Evolutionary conservation across 1,140 invertebrate species (phyloP).

Genomic region (Heliconius hewitsoni): DNA sequence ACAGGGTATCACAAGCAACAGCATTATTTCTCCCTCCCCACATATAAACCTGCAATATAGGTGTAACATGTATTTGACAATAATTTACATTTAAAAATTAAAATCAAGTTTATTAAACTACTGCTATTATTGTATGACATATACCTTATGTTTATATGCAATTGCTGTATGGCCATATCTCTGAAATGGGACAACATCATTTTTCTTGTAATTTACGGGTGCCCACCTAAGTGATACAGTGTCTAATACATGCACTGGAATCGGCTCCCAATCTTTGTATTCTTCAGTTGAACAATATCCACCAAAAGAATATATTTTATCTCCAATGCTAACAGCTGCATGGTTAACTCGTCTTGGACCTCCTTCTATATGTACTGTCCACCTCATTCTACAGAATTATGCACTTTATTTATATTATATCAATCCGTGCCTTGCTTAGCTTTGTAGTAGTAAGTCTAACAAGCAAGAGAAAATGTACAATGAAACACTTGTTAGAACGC

Average conservation of each 20-base stretch:
- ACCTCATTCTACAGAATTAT: constrained; percentile 71
- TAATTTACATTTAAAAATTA: background rate
- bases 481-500: background rate
- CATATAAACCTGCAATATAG: constrained; percentile 83
- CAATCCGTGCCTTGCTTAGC: background rate
- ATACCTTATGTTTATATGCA: constrained; percentile 86
- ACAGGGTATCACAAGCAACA: constrained; percentile 89
- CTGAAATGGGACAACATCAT: constrained; percentile 65
- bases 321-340: constrained; percentile 91
- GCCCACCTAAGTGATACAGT: constrained; percentile 86
- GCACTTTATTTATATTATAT: constrained; percentile 8
- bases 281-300: constrained; percentile 89
- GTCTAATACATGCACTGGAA: constrained; percentile 94
- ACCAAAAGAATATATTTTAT: constrained; percentile 94
- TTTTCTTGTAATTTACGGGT: constrained; percentile 59
- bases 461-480: background rate
- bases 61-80: constrained; percentile 11
- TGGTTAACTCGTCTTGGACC: constrained; percentile 93
- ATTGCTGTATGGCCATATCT: constrained; percentile 94
- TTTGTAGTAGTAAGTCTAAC: background rate
- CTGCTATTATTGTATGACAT: background rate
- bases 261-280: constrained; percentile 89
- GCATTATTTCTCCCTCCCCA: constrained; percentile 96
- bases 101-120: background rate
- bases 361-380: constrained; percentile 91